A percentile compares a stretch with the other conserved stretches of the same genome.
Conservation (phyloP, 1,140 invertebrate genomes). For the Saccostrea echinata region DNA sequence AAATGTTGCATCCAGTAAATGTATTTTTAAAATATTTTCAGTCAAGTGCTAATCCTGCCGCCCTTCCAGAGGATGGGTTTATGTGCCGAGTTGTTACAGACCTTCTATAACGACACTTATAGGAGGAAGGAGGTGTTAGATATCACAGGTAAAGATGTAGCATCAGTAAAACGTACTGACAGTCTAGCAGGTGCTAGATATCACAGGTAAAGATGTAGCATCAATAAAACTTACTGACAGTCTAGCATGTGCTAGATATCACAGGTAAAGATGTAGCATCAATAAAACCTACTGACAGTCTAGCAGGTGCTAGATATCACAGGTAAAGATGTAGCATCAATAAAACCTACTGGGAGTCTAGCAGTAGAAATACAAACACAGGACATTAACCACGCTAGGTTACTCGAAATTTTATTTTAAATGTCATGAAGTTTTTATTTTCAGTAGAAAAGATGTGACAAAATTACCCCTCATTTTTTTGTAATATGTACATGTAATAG, state of each 20-base stretch:
- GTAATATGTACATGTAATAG: too few relatives aligned
- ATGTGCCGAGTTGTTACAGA: constrained; percentile 88
- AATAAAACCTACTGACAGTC: not conserved
- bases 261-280: not conserved
- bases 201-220: not conserved
- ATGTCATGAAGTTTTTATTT: too few relatives aligned
- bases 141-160: constrained; percentile 86
- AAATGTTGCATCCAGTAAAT: not conserved
- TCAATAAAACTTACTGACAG: not conserved
- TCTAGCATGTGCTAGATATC: not conserved
- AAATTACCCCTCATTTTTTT: too few relatives aligned
- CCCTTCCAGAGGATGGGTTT: constrained; percentile 92
- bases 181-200: not conserved
- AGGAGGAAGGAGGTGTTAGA: constrained; percentile 87
- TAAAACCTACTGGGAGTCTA: not conserved
- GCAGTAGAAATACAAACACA: too few relatives aligned
- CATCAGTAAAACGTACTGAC: not conserved
- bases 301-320: not conserved
- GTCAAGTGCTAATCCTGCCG: constrained; percentile 94
- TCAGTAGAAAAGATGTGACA: too few relatives aligned
- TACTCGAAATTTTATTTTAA: too few relatives aligned
- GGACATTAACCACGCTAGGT: too few relatives aligned
- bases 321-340: not conserved
- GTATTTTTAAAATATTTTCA: constrained; percentile 73
- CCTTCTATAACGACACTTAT: constrained; percentile 90